These are phyloP conservation scores for Antheraea assamensis DNA, from an alignment of 2,888 invertebrate species.

Conservation along the genomic window DNA sequence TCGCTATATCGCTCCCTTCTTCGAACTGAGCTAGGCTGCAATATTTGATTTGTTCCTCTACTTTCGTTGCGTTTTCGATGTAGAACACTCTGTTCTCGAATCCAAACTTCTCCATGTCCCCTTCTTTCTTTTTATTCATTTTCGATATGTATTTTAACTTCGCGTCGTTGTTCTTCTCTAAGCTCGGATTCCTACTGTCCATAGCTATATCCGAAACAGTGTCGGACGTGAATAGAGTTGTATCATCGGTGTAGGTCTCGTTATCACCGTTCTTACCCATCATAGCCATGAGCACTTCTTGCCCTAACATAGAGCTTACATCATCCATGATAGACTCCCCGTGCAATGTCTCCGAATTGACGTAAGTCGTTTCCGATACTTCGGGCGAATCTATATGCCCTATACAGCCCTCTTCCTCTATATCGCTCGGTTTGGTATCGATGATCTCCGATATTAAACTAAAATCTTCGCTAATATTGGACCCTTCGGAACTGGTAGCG, in stretches of 20 bases:
- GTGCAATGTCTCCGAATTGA: conserved; percentile 87
- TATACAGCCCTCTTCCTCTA: conserved; percentile 81
- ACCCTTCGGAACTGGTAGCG: conserved; percentile 83
- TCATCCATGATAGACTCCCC: conserved; percentile 91
- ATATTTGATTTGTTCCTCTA: conserved; percentile 85
- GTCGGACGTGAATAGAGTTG: conserved; percentile 84
- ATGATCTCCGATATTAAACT: conserved; percentile 87
- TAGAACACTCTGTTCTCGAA: conserved; percentile 88
- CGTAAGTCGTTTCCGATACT: conserved; percentile 86
- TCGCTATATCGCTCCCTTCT: conserved; percentile 91
- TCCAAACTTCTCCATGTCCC: conserved; percentile 83
- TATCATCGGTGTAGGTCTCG: conserved; percentile 88
- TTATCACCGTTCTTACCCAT: conserved; percentile 83
- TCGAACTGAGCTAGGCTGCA: conserved; percentile 92
- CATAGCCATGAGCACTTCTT: conserved; percentile 86
- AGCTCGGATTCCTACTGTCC: conserved; percentile 78
- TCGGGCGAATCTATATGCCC: conserved; percentile 93
- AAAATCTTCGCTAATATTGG: conserved; percentile 86
- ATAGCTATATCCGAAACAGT: conserved; percentile 77
- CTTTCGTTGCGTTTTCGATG: conserved; percentile 74
- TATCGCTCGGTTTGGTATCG: conserved; percentile 74
- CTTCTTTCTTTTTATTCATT: conserved; percentile 68
- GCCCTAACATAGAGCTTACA: conserved; percentile 88
- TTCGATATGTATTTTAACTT: conserved; percentile 81
- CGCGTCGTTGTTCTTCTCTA: conserved; percentile 82